These are phyloP conservation scores for Microplitis demolitor DNA, from an alignment of 1,140 invertebrate species.

Conservation along the genomic window DNA sequence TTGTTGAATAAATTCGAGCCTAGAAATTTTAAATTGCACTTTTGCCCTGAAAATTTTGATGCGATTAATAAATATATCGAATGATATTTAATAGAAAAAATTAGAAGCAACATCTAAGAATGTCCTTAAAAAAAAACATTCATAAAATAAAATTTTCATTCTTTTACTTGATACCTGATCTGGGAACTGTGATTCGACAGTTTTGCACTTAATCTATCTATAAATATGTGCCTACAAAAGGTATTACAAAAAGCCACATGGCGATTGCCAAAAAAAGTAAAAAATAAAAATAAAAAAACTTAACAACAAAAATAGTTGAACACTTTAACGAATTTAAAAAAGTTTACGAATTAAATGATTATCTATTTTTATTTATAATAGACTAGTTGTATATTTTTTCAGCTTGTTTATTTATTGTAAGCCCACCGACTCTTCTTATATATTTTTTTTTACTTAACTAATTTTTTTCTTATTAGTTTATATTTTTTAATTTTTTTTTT, in stretches of 20 bases:
- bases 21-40: no score
- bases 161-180: slow-evolving; percentile 18
- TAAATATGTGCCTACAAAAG: neutral
- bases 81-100: no score
- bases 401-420: neutral
- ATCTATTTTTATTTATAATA: neutral
- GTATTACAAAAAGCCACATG: neutral
- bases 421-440: neutral
- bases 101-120: no score
- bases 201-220: neutral
- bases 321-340: no score
- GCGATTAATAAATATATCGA: no score
- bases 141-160: neutral
- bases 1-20: no score
- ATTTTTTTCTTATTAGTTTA: neutral
- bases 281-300: neutral
- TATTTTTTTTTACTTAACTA: neutral
- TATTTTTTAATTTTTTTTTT: neutral
- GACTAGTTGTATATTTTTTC: neutral
- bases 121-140: no score
- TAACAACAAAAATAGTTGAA: no score
- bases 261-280: neutral
- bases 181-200: slow-evolving; percentile 5
- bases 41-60: no score
- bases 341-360: no score